These are phyloP conservation scores for Cerastis leucographa DNA, from an alignment of 2,888 invertebrate genomes.

Conservation along the genomic window DNA sequence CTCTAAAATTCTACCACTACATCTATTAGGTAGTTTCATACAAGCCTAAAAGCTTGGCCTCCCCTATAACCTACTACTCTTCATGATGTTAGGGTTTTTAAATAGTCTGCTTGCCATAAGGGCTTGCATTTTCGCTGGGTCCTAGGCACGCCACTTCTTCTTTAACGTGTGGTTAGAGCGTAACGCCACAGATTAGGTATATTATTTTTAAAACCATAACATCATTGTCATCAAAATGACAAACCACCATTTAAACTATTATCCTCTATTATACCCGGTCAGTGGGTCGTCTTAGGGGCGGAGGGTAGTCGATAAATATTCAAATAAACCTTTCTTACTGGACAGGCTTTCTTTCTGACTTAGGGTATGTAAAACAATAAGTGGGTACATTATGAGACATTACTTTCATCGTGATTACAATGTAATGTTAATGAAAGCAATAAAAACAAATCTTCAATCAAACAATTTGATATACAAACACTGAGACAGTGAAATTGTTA, in stretches of 20 bases:
- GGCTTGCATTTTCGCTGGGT: no score
- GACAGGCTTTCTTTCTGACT: not conserved
- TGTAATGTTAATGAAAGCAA: conserved; percentile 5
- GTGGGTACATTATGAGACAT: not conserved
- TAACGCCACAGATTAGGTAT: not conserved
- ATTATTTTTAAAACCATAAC: not conserved
- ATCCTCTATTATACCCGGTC: not conserved
- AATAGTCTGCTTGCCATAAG: no score
- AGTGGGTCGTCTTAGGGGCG: not conserved
- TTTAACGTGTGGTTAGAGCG: no score
- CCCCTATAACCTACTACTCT: no score
- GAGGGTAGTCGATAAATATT: not conserved
- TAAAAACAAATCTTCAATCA: conserved; percentile 22
- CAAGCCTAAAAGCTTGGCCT: no score
- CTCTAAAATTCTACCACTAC: no score
- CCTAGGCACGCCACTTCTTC: no score
- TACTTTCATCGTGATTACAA: not conserved
- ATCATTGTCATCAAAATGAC: no score
- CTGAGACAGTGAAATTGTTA: conserved; percentile 19
- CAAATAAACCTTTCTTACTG: not conserved
- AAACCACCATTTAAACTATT: not conserved
- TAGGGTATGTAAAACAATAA: not conserved
- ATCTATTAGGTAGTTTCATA: not conserved
- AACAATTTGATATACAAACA: conserved; percentile 17
- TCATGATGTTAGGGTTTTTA: no score